Evolutionary conservation across 2,113 vertebrate genomes (phyloP).

Genomic region (Xiphophorus couchianus): DNA sequence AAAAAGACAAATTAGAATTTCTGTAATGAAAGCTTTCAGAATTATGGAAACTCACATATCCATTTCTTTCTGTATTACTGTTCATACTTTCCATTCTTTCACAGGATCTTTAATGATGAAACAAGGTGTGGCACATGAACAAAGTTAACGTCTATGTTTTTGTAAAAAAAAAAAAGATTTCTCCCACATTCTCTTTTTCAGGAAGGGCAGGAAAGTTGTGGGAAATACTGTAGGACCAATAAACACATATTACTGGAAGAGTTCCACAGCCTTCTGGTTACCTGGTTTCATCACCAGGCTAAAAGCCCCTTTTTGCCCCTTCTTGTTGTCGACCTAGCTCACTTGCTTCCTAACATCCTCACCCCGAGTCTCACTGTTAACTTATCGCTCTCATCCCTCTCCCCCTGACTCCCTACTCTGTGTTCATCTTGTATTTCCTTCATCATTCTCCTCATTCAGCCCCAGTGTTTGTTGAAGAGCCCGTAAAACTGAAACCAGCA

Average conservation of each 20-base stretch:
- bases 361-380: conserved; percentile 6
- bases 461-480: conserved; percentile 70
- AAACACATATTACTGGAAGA: conserved; percentile 30
- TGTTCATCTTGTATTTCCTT: conserved; percentile 44
- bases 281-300: conserved; percentile 34
- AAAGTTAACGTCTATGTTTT: background rate
- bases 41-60: background rate
- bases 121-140: background rate
- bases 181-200: background rate
- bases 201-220: background rate
- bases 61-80: conserved; percentile 2
- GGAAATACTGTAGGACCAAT: conserved; percentile 2
- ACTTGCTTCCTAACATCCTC: conserved; percentile 1
- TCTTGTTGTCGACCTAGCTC: background rate
- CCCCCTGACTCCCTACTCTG: conserved; percentile 26
- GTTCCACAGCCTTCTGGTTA: conserved; percentile 15
- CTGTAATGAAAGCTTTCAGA: background rate
- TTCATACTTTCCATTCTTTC: background rate
- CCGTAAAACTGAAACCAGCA: conserved; percentile 76
- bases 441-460: conserved; percentile 49
- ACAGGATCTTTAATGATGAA: background rate
- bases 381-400: conserved; percentile 35
- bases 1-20: background rate
- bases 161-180: background rate
- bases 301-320: background rate